phyloP scores from a whole-genome alignment of 2,113 vertebrate genomes.

The Dicentrarchus labrax region DNA sequence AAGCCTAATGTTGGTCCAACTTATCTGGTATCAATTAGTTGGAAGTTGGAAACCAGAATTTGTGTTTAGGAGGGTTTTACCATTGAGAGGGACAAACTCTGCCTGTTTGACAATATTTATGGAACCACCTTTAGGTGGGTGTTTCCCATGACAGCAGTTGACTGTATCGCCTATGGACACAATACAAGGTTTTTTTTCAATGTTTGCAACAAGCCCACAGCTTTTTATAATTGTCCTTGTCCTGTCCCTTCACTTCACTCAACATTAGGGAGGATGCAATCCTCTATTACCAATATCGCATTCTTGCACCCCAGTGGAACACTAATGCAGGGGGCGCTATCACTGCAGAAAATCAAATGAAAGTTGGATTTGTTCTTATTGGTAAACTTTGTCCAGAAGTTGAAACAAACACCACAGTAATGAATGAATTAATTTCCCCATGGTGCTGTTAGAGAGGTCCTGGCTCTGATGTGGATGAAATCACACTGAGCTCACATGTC shows the following conservation, averaged over 20 bases:
- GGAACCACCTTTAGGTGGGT: neutral
- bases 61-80: neutral
- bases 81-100: neutral
- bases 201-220: neutral
- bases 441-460: neutral
- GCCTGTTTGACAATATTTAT: neutral
- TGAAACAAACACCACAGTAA: neutral
- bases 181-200: neutral
- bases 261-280: neutral
- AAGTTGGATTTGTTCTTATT: neutral
- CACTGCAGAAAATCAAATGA: too few species aligned
- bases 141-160: conserved; percentile 4
- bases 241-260: neutral
- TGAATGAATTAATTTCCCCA: too few species aligned
- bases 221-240: neutral
- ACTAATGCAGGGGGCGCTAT: too few species aligned
- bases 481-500: neutral
- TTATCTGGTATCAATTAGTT: neutral
- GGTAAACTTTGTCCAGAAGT: neutral
- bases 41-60: neutral
- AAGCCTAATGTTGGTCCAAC: neutral
- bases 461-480: neutral
- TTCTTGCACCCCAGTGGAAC: too few species aligned
- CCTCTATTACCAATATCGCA: too few species aligned
- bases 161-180: neutral